Percentiles rank a stretch among this genome's conserved stretches.
Conservation (phyloP, 2,888 invertebrate species). For the Nomada flava region DNA sequence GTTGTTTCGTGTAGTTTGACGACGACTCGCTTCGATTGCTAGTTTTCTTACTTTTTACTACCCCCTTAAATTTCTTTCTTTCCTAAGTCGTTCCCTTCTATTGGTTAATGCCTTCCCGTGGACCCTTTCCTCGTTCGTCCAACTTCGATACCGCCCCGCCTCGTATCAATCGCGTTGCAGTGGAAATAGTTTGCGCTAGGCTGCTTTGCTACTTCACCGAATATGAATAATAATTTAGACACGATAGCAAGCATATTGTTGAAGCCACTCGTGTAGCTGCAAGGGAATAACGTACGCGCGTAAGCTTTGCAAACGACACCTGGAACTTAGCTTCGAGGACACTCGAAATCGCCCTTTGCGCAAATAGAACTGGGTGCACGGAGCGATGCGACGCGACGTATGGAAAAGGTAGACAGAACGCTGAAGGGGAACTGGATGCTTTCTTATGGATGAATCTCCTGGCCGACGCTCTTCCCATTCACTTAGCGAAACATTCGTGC, state of each 20-base stretch:
- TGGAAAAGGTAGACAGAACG: not conserved
- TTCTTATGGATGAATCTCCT: not conserved
- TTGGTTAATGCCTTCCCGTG: not conserved
- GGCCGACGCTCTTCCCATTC: not conserved
- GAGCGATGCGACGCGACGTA: constrained; percentile 36
- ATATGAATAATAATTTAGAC: constrained; percentile 53
- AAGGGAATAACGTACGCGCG: too few relatives aligned
- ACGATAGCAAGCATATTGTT: constrained; percentile 13
- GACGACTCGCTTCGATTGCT: not conserved
- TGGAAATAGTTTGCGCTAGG: constrained; percentile 38
- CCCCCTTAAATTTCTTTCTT: not conserved
- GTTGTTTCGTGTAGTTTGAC: constrained; percentile 2
- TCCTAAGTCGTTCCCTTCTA: not conserved
- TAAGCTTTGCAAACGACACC: not conserved
- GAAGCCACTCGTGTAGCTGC: constrained; percentile 10
- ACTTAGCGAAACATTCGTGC: not conserved
- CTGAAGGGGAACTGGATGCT: constrained; percentile 1
- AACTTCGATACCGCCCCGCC: not conserved
- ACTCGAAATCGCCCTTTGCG: not conserved
- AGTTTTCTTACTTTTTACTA: not conserved
- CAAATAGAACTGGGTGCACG: constrained; percentile 45
- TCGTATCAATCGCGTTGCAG: not conserved
- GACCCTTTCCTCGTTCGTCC: not conserved
- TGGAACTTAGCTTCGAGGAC: not conserved
- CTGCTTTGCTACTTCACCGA: not conserved